A percentile compares a stretch with the other conserved stretches of the same genome.
phyloP scores from a whole-genome alignment of 2,888 invertebrate species.

The Dicyrtoma fusca region DNA sequence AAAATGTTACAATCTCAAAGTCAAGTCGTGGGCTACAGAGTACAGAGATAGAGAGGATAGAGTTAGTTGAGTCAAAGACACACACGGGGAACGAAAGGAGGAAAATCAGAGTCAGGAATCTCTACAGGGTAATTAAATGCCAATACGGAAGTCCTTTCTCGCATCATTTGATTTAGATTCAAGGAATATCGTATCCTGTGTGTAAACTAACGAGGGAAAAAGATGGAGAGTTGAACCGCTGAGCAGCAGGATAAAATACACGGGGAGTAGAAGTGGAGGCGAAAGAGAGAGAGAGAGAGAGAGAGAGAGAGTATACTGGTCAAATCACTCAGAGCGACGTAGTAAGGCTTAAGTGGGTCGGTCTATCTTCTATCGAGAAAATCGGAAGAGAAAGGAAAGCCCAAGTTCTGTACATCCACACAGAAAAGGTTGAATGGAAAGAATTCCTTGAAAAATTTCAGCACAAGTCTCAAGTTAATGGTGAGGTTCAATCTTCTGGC shows the following conservation, averaged over 20 bases:
- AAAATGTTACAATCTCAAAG: too few relatives aligned
- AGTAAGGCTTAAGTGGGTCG: conserved; percentile 20
- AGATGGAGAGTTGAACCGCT: background rate
- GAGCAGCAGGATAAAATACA: conserved; percentile 1
- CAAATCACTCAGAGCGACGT: conserved; percentile 12
- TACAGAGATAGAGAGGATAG: background rate
- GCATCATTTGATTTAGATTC: conserved; percentile 10
- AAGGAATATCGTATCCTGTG: background rate
- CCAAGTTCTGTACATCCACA: background rate
- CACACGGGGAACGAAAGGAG: too few relatives aligned
- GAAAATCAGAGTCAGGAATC: background rate
- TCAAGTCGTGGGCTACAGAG: too few relatives aligned
- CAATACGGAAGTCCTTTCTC: conserved; percentile 8
- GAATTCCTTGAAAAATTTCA: conserved; percentile 12
- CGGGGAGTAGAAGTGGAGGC: conserved; percentile 2
- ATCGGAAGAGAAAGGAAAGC: background rate
- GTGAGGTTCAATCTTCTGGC: conserved; percentile 24
- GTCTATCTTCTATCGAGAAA: conserved; percentile 17
- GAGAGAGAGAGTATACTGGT: background rate
- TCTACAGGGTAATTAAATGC: conserved; percentile 8
- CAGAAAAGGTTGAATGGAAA: background rate
- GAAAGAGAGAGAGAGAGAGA: background rate
- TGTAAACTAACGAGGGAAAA: background rate
- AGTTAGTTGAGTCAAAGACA: too few relatives aligned
- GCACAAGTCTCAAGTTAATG: conserved; percentile 30